Base-by-base conservation (phyloP, 2,888 invertebrate species). In the Tortrix viridana region DNA sequence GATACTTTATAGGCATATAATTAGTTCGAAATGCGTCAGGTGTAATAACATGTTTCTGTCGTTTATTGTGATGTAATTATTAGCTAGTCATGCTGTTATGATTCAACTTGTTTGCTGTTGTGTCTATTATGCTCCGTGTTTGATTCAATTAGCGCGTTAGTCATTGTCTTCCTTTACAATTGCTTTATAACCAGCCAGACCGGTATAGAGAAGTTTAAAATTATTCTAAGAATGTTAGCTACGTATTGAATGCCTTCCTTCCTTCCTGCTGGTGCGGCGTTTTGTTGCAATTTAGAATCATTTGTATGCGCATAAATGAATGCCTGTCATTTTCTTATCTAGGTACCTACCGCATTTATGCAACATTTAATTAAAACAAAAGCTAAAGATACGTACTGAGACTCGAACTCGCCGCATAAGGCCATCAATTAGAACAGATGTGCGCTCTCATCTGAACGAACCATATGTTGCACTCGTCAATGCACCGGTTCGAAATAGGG, bases 381-480 rank as follows among this genome's bases (percentile, higher is more conserved):
- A n/a, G 3, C 6, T n/a, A 6, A n/a, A 26, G 26, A 16, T 41
- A 6, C 12, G 3, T 32, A 32, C 12, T 32, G 7, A 32, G 1
- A 16, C n/a, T 26, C n/a, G 49, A 49, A 46, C 50, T 46, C 26
- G 22, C 37, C 38, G 26, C 18, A 55, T 18, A 38, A 60, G 60
- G 71, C 70, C 32, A 72, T 72, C 67, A 54, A 64, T 59, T 52
- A 58, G 62, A 72, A 67, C 77, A 80, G 71, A 75, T 81, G 79
- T 69, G 65, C 69, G 70, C 65, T 82, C 79, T 71, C 81, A 74
- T 77, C 69, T 70, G 74, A 77, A 66, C 66, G 65, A 68, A 71
- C 78, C 80, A 79, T 76, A 73, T 82, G 84, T 71, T 65, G 65
- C 65, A 65, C 41, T 49, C 49, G 66, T 69, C 71, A 68, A 66